A percentile compares a stretch with the other conserved stretches of the same genome.
Conservation (phyloP, 2,797 vertebrate species). For the Paratrypauchen microcephalus region DNA sequence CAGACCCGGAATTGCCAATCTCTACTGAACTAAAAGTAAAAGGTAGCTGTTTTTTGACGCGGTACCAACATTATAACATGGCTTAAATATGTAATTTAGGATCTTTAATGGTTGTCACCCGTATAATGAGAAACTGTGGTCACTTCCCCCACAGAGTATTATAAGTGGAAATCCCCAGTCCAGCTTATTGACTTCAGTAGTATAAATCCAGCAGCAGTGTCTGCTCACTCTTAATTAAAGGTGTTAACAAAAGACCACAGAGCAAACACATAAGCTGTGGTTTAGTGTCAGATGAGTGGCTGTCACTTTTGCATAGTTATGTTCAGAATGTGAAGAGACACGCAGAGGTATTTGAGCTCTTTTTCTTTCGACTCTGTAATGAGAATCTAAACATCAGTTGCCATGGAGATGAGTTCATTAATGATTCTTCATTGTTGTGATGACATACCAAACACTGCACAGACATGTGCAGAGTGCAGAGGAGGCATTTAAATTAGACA, state of each 20-base stretch:
- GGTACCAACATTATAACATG: too few relatives aligned
- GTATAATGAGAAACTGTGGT: background rate
- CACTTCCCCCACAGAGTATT: background rate
- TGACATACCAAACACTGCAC: background rate
- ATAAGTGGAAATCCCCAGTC: background rate
- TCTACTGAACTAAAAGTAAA: too few relatives aligned
- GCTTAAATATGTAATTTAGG: too few relatives aligned
- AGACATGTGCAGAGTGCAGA: background rate
- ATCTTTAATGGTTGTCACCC: background rate
- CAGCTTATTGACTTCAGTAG: background rate
- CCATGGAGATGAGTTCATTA: background rate
- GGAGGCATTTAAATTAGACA: constrained; percentile 13
- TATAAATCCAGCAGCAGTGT: background rate
- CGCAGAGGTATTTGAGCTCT: background rate
- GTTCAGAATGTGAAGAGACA: background rate
- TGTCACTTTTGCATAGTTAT: background rate
- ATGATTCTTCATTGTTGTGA: constrained; percentile 3
- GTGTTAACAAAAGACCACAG: constrained; percentile 6
- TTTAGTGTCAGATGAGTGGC: too few relatives aligned
- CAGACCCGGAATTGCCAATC: too few relatives aligned
- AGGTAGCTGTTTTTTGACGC: too few relatives aligned
- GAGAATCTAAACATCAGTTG: background rate
- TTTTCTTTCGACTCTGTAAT: background rate
- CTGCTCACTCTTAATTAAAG: constrained; percentile 15
- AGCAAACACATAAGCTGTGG: too few relatives aligned